Evolutionary conservation across 1,140 invertebrate species (phyloP).

Genomic region (Rhagoletis zephyria): DNA sequence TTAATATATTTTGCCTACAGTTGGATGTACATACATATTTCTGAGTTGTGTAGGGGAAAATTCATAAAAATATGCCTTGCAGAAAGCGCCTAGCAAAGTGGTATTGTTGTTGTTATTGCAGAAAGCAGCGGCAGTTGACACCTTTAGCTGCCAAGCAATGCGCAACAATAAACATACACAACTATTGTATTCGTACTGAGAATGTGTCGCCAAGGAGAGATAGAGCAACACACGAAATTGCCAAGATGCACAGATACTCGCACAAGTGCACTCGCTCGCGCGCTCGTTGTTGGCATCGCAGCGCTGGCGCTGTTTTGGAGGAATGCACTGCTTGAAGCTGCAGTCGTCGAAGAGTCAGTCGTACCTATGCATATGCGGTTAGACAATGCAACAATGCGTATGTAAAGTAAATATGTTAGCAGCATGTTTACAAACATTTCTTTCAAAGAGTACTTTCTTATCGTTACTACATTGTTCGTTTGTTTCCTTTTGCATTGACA

Average conservation of each 20-base stretch:
- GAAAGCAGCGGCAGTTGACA: constrained; percentile 10
- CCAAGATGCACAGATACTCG: constrained; percentile 27
- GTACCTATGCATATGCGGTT: not conserved
- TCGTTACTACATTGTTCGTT: not conserved
- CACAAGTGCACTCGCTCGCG: not conserved
- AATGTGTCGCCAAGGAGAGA: constrained; percentile 14
- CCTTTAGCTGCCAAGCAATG: constrained; percentile 7
- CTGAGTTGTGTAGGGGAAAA: not conserved
- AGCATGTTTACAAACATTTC: constrained; percentile 47
- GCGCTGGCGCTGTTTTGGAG: not conserved
- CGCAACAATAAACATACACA: not conserved
- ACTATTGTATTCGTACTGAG: constrained; percentile 6
- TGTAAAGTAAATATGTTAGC: not conserved
- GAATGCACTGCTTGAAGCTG: not conserved
- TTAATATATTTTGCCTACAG: too few relatives aligned
- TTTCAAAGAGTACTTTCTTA: not conserved
- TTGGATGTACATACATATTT: too few relatives aligned
- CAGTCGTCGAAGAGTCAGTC: not conserved
- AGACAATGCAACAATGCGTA: constrained; percentile 28
- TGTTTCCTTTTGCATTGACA: not conserved
- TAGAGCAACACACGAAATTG: constrained; percentile 41
- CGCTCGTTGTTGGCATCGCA: not conserved
- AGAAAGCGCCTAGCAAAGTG: not conserved
- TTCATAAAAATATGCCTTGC: constrained; percentile 46
- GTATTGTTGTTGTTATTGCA: not conserved